Evolutionary conservation across 2,113 vertebrate species (phyloP), one percentile per base, ranked within the genome.

Genomic region (Oplegnathus fasciatus): DNA sequence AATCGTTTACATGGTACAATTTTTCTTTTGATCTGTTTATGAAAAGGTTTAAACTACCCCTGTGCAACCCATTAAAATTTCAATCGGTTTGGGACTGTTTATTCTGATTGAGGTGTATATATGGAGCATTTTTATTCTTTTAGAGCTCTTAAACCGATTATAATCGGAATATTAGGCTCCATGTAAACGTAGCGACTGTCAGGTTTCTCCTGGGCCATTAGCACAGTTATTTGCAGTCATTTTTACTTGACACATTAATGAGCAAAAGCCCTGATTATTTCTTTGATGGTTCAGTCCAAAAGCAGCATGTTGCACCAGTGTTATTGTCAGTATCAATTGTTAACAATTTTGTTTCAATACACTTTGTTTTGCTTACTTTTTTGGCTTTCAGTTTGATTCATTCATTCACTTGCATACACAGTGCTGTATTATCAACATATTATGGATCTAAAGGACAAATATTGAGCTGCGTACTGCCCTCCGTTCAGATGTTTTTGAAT

Each of bases 121-220:
- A n/a, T n/a, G n/a, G n/a, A n/a, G n/a, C n/a, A n/a, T n/a, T n/a
- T n/a, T n/a, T n/a, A n/a, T n/a, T n/a, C n/a, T n/a, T n/a, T n/a
- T n/a, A n/a, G n/a, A n/a, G n/a, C n/a, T n/a, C n/a, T n/a, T n/a
- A n/a, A n/a, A n/a, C n/a, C n/a, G n/a, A n/a, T n/a, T n/a, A n/a
- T n/a, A n/a, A n/a, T n/a, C n/a, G n/a, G n/a, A n/a, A n/a, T n/a
- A n/a, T n/a, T n/a, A n/a, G n/a, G n/a, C n/a, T n/a, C n/a, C n/a
- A n/a, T n/a, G n/a, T n/a, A n/a, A n/a, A n/a, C n/a, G n/a, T n/a
- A n/a, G n/a, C n/a, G n/a, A n/a, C n/a, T 70, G 65, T 60, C 58
- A 72, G 80, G 55, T 90, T 88, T 86, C 77, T 88, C 78, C 48
- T 62, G 71, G 44, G 76, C 84, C 57, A 71, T 82, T 68, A 68